These are phyloP conservation scores for Platorchestia sp. DNA, from an alignment of 1,140 invertebrate genomes.

Conservation along the genomic window DNA sequence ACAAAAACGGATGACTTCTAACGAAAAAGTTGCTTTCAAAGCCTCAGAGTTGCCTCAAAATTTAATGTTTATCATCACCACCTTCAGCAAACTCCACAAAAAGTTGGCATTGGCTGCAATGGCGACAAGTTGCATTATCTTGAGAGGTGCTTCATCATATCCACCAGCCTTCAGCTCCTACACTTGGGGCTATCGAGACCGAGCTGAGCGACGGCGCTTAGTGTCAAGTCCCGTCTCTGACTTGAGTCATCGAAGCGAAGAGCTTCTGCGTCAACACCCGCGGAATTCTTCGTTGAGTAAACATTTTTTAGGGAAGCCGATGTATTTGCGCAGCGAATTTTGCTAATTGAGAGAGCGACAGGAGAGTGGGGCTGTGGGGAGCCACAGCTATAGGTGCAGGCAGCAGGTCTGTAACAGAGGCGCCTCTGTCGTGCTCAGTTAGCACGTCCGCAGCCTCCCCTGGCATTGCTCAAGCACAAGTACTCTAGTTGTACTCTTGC, in stretches of 20 bases:
- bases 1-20: neutral
- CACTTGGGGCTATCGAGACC: neutral
- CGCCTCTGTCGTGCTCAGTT: neutral
- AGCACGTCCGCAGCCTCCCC: neutral
- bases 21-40: neutral
- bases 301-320: constrained; percentile 16
- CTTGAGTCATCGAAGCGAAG: neutral
- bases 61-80: neutral
- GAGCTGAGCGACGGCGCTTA: neutral
- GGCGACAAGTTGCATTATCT: neutral
- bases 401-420: constrained; percentile 20
- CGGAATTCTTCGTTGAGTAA: constrained; percentile 32
- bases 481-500: too few relatives aligned
- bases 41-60: neutral
- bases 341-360: constrained; percentile 48
- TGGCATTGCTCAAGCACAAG: too few relatives aligned
- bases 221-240: neutral
- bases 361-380: neutral
- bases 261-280: neutral
- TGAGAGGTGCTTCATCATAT: neutral
- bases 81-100: neutral
- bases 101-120: neutral
- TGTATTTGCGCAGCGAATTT: constrained; percentile 41
- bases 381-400: neutral
- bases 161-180: neutral